Percentiles rank a stretch among this genome's conserved stretches.
Conservation (phyloP, 2,797 vertebrate genomes). For the Chrosomus eos region DNA sequence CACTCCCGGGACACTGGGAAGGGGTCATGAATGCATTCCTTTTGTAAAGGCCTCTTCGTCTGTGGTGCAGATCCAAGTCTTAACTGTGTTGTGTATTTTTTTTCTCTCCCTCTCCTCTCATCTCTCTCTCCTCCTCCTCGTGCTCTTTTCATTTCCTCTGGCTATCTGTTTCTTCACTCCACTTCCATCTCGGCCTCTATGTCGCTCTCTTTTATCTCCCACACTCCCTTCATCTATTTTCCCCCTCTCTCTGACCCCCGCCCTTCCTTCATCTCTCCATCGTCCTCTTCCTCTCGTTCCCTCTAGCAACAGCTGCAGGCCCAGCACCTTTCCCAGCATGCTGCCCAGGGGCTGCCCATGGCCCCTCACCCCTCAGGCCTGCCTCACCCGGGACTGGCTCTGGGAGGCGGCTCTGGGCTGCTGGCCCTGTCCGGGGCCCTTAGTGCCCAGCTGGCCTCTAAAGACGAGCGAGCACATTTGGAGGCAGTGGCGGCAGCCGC, state of each 20-base stretch:
- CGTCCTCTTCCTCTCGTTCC: slow-evolving; percentile 35
- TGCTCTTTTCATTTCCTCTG: slow-evolving; percentile 45
- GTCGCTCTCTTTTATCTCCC: slow-evolving; percentile 22
- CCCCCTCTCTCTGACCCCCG: slow-evolving; percentile 40
- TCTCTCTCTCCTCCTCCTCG: slow-evolving; percentile 31
- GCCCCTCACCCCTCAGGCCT: slow-evolving; percentile 86
- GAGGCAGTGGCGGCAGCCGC: slow-evolving; percentile 72
- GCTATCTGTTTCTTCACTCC: slow-evolving; percentile 37
- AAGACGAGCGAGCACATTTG: slow-evolving; percentile 86
- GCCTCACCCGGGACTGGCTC: slow-evolving; percentile 78
- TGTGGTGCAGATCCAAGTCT: slow-evolving; percentile 38
- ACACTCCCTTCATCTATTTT: slow-evolving; percentile 21
- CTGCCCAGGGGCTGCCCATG: slow-evolving; percentile 84
- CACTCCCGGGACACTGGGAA: slow-evolving; percentile 25
- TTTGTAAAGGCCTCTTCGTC: slow-evolving; percentile 22
- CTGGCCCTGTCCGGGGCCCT: slow-evolving; percentile 87
- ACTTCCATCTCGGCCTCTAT: slow-evolving; percentile 28
- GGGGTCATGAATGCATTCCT: slow-evolving; percentile 59
- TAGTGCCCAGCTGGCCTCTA: slow-evolving; percentile 85
- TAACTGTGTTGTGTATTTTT: slow-evolving; percentile 26
- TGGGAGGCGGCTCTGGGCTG: slow-evolving; percentile 84
- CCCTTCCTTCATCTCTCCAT: slow-evolving; percentile 12
- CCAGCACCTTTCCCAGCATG: slow-evolving; percentile 91
- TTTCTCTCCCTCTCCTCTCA: not conserved
- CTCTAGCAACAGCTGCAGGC: slow-evolving; percentile 90